Percentiles rank a stretch among this genome's conserved stretches.
phyloP scores from a whole-genome alignment of 2,113 vertebrate species.

The Siniperca chuatsi region DNA sequence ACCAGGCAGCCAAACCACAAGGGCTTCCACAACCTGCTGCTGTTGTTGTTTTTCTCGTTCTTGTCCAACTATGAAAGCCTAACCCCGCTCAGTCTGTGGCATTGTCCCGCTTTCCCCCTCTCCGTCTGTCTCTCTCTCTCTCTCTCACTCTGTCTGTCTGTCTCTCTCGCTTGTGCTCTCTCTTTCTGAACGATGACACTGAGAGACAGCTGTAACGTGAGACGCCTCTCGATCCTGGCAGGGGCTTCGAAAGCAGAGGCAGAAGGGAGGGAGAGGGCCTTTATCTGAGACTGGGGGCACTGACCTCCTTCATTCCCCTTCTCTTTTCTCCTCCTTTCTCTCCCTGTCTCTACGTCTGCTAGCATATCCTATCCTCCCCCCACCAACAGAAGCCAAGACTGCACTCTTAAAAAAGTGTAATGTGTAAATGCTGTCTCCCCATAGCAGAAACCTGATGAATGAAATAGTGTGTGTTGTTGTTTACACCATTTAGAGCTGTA shows the following conservation, averaged over 20 bases:
- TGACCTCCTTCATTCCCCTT: slow-evolving; percentile 81
- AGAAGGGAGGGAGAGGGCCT: slow-evolving; percentile 79
- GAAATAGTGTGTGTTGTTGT: slow-evolving; percentile 35
- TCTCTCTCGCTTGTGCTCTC: slow-evolving; percentile 60
- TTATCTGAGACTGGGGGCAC: slow-evolving; percentile 81
- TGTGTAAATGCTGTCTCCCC: slow-evolving; percentile 35
- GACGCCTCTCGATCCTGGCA: slow-evolving; percentile 81
- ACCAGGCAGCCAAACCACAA: slow-evolving; percentile 36
- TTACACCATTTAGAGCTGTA: slow-evolving; percentile 21
- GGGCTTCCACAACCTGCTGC: slow-evolving; percentile 62
- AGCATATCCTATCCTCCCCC: slow-evolving; percentile 69
- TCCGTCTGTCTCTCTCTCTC: slow-evolving; percentile 46
- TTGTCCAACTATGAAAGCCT: slow-evolving; percentile 65
- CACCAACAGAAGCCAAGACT: slow-evolving; percentile 61
- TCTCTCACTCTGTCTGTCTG: slow-evolving; percentile 35
- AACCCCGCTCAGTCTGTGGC: slow-evolving; percentile 63
- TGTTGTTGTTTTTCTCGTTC: slow-evolving; percentile 63
- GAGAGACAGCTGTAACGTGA: slow-evolving; percentile 86
- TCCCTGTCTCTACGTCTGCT: slow-evolving; percentile 58
- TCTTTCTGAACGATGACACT: slow-evolving; percentile 82
- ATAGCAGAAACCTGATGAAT: slow-evolving; percentile 60
- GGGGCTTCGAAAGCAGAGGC: slow-evolving; percentile 77
- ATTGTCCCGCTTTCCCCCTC: slow-evolving; percentile 65
- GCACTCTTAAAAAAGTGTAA: slow-evolving; percentile 57
- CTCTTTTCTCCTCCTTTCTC: slow-evolving; percentile 69